Evolutionary conservation across 2,113 vertebrate species (phyloP).

Genomic region (Hippoglossus stenolepis): DNA sequence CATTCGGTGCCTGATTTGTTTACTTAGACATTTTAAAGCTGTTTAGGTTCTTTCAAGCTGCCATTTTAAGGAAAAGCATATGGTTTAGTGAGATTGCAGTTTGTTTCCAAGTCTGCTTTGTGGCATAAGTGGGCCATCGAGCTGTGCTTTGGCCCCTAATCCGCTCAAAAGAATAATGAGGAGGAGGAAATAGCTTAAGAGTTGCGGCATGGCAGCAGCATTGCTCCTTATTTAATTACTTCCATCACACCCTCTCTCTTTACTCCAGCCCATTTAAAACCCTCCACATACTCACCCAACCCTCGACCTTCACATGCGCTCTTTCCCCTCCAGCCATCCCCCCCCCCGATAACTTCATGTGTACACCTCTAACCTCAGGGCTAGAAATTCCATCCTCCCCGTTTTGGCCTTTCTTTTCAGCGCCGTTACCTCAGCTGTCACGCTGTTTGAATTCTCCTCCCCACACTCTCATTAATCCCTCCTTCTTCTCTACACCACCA

Average conservation of each 20-base stretch:
- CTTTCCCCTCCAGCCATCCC: background rate
- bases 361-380: constrained; percentile 57
- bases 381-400: constrained; percentile 38
- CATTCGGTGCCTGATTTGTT: constrained; percentile 2
- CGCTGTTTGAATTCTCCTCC: constrained; percentile 33
- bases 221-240: constrained; percentile 74
- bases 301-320: constrained; percentile 31
- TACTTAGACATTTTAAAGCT: constrained; percentile 2
- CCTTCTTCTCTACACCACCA: background rate
- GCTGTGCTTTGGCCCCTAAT: constrained; percentile 56
- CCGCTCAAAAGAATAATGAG: constrained; percentile 58
- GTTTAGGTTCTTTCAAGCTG: constrained; percentile 17
- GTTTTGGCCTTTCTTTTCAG: constrained; percentile 16
- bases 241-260: constrained; percentile 60
- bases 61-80: constrained; percentile 27
- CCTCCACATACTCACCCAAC: constrained; percentile 39
- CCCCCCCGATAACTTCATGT: constrained; percentile 16
- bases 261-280: constrained; percentile 43
- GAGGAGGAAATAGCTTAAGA: constrained; percentile 65
- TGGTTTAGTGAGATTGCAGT: constrained; percentile 45
- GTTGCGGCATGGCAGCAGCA: constrained; percentile 41
- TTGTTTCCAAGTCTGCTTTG: constrained; percentile 53
- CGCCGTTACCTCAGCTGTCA: constrained; percentile 51
- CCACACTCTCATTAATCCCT: constrained; percentile 18
- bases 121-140: constrained; percentile 36